Conservation (phyloP, 2,888 invertebrate genomes). For the Perizoma affinitatum region DNA sequence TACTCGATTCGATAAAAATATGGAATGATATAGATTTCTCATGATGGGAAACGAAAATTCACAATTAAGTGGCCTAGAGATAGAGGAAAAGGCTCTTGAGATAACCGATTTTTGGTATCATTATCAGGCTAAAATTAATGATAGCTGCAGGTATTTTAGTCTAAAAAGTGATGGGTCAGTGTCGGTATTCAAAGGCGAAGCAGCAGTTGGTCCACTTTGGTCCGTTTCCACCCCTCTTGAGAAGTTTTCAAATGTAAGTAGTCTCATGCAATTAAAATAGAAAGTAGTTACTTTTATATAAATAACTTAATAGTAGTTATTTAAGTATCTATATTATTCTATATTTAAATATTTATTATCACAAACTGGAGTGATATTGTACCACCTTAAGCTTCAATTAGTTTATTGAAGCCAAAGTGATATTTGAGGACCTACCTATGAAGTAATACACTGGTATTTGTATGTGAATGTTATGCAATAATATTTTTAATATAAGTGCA, state of each 20-base stretch:
- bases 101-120: slow-evolving; percentile 92
- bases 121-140: slow-evolving; percentile 85
- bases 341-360: too few species aligned
- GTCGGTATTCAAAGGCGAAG: slow-evolving; percentile 91
- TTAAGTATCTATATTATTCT: too few species aligned
- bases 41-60: slow-evolving; percentile 92
- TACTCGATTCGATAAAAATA: slow-evolving; percentile 8
- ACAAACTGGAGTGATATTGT: too few species aligned
- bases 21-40: slow-evolving; percentile 25
- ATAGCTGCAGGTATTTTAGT: slow-evolving; percentile 81
- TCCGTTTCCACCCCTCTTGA: slow-evolving; percentile 87
- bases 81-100: slow-evolving; percentile 90
- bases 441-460: too few species aligned
- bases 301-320: too few species aligned
- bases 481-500: too few species aligned
- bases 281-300: too few species aligned
- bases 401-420: too few species aligned
- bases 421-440: too few species aligned
- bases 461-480: too few species aligned
- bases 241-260: slow-evolving; percentile 89
- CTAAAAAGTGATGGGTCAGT: slow-evolving; percentile 84
- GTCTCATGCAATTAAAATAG: not conserved
- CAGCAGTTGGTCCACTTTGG: slow-evolving; percentile 87
- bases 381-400: too few species aligned
- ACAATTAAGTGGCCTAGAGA: slow-evolving; percentile 87